Conservation (phyloP, 2,113 vertebrate species). For the Heterotis niloticus region DNA sequence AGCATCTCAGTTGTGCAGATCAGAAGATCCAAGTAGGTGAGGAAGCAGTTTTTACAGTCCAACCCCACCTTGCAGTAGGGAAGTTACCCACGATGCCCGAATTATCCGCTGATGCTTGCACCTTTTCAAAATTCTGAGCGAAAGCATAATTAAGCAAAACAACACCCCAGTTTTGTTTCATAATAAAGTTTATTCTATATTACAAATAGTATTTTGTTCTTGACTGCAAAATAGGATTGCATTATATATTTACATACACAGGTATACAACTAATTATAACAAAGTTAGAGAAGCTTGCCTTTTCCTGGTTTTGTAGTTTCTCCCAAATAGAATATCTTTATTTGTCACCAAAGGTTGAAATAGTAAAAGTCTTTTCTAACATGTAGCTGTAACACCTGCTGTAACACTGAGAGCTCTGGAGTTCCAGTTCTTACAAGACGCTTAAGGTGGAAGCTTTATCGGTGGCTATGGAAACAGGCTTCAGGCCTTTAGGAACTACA, state of each 20-base stretch:
- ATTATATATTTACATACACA: slow-evolving; percentile 99
- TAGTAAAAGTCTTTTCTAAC: slow-evolving; percentile 89
- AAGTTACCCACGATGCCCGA: too few species aligned
- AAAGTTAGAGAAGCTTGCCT: slow-evolving; percentile 99
- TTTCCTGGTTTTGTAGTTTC: slow-evolving; percentile 79
- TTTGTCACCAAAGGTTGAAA: slow-evolving; percentile 67
- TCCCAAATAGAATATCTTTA: slow-evolving; percentile 66
- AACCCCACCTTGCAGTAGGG: too few species aligned
- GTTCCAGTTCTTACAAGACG: slow-evolving; percentile 69
- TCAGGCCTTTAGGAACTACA: slow-evolving; percentile 37
- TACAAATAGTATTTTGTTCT: slow-evolving; percentile 99
- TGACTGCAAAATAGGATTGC: slow-evolving; percentile 99
- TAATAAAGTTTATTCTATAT: slow-evolving; percentile 99
- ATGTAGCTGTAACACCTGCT: slow-evolving; percentile 80
- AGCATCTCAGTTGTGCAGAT: too few species aligned
- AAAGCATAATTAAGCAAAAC: too few species aligned
- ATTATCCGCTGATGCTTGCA: too few species aligned
- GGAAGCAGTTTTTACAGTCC: too few species aligned
- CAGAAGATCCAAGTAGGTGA: too few species aligned
- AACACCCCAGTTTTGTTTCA: slow-evolving; percentile 69
- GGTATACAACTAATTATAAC: slow-evolving; percentile 99
- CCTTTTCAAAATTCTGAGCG: too few species aligned
- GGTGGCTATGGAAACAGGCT: slow-evolving; percentile 49
- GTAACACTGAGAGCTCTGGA: slow-evolving; percentile 85
- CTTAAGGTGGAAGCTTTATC: slow-evolving; percentile 83